Evolutionary conservation across 2,113 vertebrate genomes (phyloP), one percentile per base, ranked within the genome.

Genomic region (Candoia aspera): DNA sequence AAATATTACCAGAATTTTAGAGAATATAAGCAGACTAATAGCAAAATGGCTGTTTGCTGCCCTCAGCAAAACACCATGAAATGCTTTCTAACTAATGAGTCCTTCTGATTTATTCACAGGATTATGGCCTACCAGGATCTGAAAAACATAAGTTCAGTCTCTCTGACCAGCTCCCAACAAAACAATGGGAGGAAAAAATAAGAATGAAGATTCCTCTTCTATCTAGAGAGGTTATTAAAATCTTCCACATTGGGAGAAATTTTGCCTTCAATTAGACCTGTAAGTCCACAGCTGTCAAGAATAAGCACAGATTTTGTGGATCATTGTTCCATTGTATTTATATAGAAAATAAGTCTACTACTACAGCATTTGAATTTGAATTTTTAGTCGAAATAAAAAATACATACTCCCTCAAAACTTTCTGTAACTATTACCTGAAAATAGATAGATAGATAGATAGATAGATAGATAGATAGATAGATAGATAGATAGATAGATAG

Each of bases 61-160:
- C 17, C 26, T 93, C 87, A 55, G 33, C 88, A 60, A 85, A 49
- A 37, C 53, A 87, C 83, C 53, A 33, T 73, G 29, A 9, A 29
- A 37, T 21, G 23, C 60, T 89, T 86, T 60, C 85, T 29, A 85
- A 73, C 8, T 91, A 90, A 91, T 19, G 54, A 91, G 88, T 73
- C 68, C 54, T 88, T 88, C 64, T 92, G 58, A 93, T 90, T 64
- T 91, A 91, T 91, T 91, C 91, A 90, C 55, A 85, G 15, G 57
- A 54, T 60, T 90, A 83, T 86, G 54, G 37, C 42, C 87, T 84
- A 83, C 33, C 9, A 88, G 84, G 91, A 86, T 86, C 21, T 92
- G 84, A 92, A 55, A 93, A 92, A 42, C 64, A 33, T 84, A 54
- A 24, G 2, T 92, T 89, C 55, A 17, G n/a, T 84, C 53, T 90